Evolutionary conservation across 2,797 vertebrate genomes (phyloP), one percentile per base, ranked within the genome.

Genomic region (Melanotaenia nigrans): DNA sequence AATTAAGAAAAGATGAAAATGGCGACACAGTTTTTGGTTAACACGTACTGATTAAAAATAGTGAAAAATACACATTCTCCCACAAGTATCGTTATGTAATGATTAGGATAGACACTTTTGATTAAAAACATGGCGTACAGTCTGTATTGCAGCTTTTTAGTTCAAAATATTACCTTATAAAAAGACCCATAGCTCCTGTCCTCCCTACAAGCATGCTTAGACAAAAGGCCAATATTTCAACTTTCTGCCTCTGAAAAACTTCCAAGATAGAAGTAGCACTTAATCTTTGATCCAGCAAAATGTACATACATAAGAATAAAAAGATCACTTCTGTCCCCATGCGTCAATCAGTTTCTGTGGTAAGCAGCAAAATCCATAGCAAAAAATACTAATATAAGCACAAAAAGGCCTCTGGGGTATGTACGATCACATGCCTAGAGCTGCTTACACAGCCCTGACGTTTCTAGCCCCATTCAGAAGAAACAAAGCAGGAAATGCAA

Each of bases 331-430:
- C 79, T 74, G 51, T 65, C 73, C 66, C 45, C 87, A 90, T 85
- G 87, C 79, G 13, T 74, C 51, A 1, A 49, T 67, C 75, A 35
- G 42, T 42, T 73, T 69, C 61, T 68, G 59, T n/a, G 14, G 63
- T 58, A 67, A 60, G 68, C 68, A 82, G 72, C 49, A 1, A 38
- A 73, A 71, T 79, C 61, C 69, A 66, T 77, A 71, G 75, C 74
- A 80, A 73, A 61, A 74, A 12, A 65, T 42, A 89, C 62, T 42
- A 64, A 73, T 45, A 75, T 61, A 78, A 91, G 90, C 83, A n/a
- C 55, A 60, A 65, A 47, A 93, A 93, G 90, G 91, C 90, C 92
- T 90, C 90, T 91, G 85, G 90, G 87, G 90, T 93, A 61, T 82
- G 61, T 64, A 83, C 14, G 75, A 77, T 86, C 85, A 85, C 89